Percentiles rank a stretch among this genome's conserved stretches.
phyloP scores from a whole-genome alignment of 2,888 invertebrate species.

The Luperina nickerlii region DNA sequence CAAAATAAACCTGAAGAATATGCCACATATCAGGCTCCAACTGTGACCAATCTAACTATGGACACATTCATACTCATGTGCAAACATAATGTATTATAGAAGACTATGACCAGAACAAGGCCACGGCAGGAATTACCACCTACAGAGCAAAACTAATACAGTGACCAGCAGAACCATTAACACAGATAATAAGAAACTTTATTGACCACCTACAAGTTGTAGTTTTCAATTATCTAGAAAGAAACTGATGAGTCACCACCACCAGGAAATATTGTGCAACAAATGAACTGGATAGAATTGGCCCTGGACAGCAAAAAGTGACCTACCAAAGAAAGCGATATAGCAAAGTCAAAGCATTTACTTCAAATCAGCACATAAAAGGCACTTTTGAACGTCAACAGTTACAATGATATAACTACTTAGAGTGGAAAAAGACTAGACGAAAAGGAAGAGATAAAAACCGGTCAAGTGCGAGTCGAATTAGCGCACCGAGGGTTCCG shows the following conservation, averaged over 20 bases:
- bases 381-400: no score
- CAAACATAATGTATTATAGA: neutral
- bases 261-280: neutral
- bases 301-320: neutral
- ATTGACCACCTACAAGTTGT: neutral
- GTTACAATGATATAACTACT: no score
- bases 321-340: neutral
- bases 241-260: neutral
- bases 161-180: neutral
- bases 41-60: neutral
- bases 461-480: no score
- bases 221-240: constrained; percentile 1
- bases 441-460: no score
- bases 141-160: constrained; percentile 13
- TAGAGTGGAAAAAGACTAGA: no score
- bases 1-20: neutral
- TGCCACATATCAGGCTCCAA: neutral
- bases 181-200: constrained; percentile 13
- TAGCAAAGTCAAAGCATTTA: no score
- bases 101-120: constrained; percentile 1
- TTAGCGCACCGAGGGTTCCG: no score
- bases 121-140: constrained; percentile 12
- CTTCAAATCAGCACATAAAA: no score
- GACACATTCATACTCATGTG: neutral
- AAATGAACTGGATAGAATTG: neutral